Conservation (phyloP, 37 sponge, comb jelly and placozoan species). For the Amphimedon queenslandica region DNA sequence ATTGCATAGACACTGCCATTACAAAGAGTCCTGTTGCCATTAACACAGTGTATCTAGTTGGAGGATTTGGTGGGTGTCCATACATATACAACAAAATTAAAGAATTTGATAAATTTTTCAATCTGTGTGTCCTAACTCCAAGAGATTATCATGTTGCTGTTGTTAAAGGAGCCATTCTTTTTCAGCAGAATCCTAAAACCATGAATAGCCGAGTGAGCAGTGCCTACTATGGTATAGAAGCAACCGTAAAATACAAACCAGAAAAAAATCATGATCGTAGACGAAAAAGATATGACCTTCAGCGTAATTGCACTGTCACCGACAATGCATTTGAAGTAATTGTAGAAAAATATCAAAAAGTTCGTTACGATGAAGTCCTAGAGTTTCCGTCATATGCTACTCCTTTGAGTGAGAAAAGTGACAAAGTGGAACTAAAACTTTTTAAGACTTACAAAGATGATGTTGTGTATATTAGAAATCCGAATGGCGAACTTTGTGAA, state of each 20-base stretch:
- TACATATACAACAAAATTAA: slow-evolving; percentile 1
- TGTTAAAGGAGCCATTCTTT: slow-evolving; percentile 20
- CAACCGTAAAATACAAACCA: background rate
- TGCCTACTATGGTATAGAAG: slow-evolving; percentile 25
- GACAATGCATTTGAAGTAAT: too few relatives aligned
- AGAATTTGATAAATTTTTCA: background rate
- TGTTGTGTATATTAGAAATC: background rate
- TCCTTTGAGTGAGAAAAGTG: too few relatives aligned
- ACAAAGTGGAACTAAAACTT: background rate
- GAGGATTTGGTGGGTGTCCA: slow-evolving; percentile 35
- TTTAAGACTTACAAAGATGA: background rate
- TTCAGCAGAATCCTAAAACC: slow-evolving; percentile 1
- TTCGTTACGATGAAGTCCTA: too few relatives aligned
- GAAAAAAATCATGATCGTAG: background rate
- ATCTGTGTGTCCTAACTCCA: background rate
- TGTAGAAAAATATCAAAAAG: too few relatives aligned
- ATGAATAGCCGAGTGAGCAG: slow-evolving; percentile 5
- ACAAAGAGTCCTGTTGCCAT: background rate
- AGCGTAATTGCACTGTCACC: too few relatives aligned
- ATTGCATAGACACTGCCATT: background rate
- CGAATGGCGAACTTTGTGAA: background rate
- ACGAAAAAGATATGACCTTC: too few relatives aligned
- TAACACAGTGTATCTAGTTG: slow-evolving; percentile 12
- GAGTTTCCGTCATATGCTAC: too few relatives aligned
- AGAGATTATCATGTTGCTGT: slow-evolving; percentile 1